A percentile compares a stretch with the other conserved stretches of the same genome.
phyloP scores from a whole-genome alignment of 2,113 vertebrate genomes.

The Telmatochromis brichardi region DNA sequence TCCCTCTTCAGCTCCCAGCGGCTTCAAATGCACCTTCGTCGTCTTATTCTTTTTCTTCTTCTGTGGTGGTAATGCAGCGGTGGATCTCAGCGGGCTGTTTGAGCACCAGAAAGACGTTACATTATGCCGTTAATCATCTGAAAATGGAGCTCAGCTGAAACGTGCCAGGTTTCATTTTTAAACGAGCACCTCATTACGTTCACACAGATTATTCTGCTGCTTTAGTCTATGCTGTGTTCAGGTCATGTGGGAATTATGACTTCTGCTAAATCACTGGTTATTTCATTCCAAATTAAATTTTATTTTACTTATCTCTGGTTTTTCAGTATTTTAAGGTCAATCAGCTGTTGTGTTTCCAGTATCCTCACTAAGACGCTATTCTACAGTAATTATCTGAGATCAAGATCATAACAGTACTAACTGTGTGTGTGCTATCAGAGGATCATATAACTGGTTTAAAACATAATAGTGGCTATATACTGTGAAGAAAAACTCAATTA shows the following conservation, averaged over 20 bases:
- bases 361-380: background rate
- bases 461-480: background rate
- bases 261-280: background rate
- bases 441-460: background rate
- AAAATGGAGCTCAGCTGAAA: background rate
- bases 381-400: background rate
- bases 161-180: background rate
- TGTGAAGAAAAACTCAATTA: background rate
- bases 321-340: background rate
- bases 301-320: background rate
- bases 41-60: background rate
- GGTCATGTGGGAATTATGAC: background rate
- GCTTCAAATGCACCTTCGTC: background rate
- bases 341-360: background rate
- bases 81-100: background rate
- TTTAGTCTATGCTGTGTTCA: background rate
- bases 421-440: background rate
- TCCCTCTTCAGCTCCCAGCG: background rate
- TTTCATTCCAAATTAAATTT: background rate
- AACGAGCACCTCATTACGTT: background rate
- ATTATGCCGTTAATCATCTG: background rate
- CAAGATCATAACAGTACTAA: background rate
- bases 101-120: background rate
- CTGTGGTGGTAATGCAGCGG: constrained; percentile 3
- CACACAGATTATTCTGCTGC: background rate